Conservation (phyloP, 1,140 invertebrate genomes). For the Hycleus phaleratus region DNA sequence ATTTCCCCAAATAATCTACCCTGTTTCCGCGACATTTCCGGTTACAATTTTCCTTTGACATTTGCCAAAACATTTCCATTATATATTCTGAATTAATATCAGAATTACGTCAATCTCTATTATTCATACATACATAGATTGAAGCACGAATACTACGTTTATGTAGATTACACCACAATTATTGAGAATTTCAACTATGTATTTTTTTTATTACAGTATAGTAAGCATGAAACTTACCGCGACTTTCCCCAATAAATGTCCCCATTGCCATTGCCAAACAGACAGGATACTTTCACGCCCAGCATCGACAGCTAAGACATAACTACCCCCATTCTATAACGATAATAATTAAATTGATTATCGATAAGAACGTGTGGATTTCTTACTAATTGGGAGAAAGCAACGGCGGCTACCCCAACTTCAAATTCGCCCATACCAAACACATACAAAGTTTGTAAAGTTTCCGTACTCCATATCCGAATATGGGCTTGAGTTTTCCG, state of each 20-base stretch:
- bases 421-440: conserved; percentile 89
- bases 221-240: conserved; percentile 56
- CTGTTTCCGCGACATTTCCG: too few species aligned
- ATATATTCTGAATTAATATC: too few species aligned
- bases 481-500: conserved; percentile 85
- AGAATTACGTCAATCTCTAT: too few species aligned
- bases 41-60: too few species aligned
- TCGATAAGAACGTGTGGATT: not conserved
- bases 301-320: conserved; percentile 76
- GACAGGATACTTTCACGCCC: conserved; percentile 79
- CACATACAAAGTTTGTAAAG: conserved; percentile 82
- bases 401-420: conserved; percentile 78
- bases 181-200: not conserved
- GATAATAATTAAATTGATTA: conserved; percentile 4
- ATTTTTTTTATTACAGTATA: too few species aligned
- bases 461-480: conserved; percentile 89
- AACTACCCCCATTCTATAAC: conserved; percentile 77
- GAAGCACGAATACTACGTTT: conserved; percentile 20
- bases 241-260: conserved; percentile 78
- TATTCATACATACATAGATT: too few species aligned
- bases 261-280: conserved; percentile 87
- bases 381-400: conserved; percentile 78
- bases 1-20: too few species aligned
- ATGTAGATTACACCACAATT: conserved; percentile 21
- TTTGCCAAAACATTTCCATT: too few species aligned